phyloP scores from a whole-genome alignment of 2,797 vertebrate species.

The Threskiornis aethiopicus region DNA sequence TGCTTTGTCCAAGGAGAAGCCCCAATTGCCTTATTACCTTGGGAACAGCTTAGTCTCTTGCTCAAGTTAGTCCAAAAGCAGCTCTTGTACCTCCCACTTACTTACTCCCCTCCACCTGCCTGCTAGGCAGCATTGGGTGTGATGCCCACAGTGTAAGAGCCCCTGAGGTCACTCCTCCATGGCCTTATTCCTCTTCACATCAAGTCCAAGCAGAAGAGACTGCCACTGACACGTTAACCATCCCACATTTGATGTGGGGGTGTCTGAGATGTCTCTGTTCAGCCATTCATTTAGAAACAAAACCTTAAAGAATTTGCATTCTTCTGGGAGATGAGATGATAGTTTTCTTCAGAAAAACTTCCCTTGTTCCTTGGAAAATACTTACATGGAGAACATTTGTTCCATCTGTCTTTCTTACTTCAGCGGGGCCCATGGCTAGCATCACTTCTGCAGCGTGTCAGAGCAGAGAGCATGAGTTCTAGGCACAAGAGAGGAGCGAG shows the following conservation, averaged over 20 bases:
- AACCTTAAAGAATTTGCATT: background rate
- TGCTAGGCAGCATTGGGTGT: background rate
- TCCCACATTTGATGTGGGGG: rapidly evolving
- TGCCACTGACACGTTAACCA: background rate
- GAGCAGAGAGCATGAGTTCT: rapidly evolving
- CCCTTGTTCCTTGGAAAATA: background rate
- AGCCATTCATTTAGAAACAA: background rate
- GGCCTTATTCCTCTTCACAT: background rate
- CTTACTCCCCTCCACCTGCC: background rate
- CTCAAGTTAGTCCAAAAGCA: background rate
- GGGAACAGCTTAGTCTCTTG: background rate
- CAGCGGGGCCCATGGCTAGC: background rate
- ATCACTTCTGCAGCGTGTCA: background rate
- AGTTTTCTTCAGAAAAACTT: background rate
- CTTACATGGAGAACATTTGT: background rate
- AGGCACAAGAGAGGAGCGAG: background rate
- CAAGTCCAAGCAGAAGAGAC: background rate
- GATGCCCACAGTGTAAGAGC: background rate
- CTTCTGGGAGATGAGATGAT: background rate
- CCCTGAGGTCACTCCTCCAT: background rate
- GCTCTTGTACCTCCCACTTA: background rate
- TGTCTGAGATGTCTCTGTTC: background rate
- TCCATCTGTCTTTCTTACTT: background rate
- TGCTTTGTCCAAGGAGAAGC: background rate
- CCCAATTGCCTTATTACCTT: background rate